Evolutionary conservation across 1,140 invertebrate genomes (phyloP), one percentile per base, ranked within the genome.

Genomic region (Micrasema longulum): DNA sequence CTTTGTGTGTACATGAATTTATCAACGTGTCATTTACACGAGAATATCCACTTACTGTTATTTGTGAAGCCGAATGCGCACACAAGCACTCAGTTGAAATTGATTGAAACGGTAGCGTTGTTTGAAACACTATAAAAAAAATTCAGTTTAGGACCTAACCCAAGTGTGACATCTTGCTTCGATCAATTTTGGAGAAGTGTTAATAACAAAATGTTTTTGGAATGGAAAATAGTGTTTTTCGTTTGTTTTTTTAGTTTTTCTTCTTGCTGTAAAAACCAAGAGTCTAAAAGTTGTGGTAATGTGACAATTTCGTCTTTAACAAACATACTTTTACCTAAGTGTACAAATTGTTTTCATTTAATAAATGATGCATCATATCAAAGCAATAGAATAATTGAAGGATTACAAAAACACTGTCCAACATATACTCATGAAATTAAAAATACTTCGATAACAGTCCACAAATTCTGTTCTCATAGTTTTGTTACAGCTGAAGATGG

Each of bases 361-460:
- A 47, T 64, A 26, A 64, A 16, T 23, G 60, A 64, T 64, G 3
- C 43, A 11, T 14, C 41, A 7, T 1, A 3, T 9, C n/a, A 64
- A 2, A 23, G 60, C 10, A 45, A 45, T 16, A 12, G 16, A 23
- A 47, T 64, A 9, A 9, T 16, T 12, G 7, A 41, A 31, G 60
- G 47, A 47, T 26, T 64, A 7, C 60, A 47, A 16, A 12, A 64
- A 31, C 43, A 31, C 5, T 64, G 60, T 64, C 12, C 60, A 9
- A 41, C 47, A 1, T 64, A 14, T 31, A n/a, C 9, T 9, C 23
- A 64, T 11, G n/a, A 20, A 3, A 64, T 64, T 47, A 12, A 35
- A 64, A 14, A 23, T 7, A 23, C 60, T 10, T 9, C 16, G 12
- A 12, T 64, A 12, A 22, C 60, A 7, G 9, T 2, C 16, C 60